These are phyloP conservation scores for Eucera pruinosa DNA, from an alignment of 2,888 invertebrate species.

Conservation along the genomic window DNA sequence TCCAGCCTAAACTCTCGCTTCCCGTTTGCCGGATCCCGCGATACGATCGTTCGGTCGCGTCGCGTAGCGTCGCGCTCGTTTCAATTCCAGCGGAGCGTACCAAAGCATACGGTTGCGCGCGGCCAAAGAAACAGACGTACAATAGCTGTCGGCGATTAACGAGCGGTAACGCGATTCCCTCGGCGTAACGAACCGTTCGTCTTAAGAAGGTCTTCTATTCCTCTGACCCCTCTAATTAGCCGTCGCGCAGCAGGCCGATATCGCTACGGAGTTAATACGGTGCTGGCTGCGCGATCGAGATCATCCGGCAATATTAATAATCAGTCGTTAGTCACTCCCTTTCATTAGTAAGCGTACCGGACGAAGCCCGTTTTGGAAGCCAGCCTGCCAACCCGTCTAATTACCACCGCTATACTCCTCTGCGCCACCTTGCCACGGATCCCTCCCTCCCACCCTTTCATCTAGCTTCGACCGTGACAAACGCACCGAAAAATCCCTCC, in stretches of 20 bases:
- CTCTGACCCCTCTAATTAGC: conserved; percentile 69
- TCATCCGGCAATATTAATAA: conserved; percentile 71
- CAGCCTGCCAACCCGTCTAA: conserved; percentile 60
- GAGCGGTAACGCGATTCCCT: conserved; percentile 49
- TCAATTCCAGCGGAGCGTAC: too few species aligned
- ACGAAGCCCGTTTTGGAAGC: conserved; percentile 67
- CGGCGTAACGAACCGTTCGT: conserved; percentile 21
- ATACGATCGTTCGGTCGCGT: too few species aligned
- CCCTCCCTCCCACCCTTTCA: conserved; percentile 39
- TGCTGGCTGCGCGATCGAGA: conserved; percentile 69
- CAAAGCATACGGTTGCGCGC: not conserved
- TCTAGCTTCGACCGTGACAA: conserved; percentile 59
- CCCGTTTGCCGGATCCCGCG: too few species aligned
- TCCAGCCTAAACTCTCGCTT: too few species aligned
- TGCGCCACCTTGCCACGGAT: conserved; percentile 41
- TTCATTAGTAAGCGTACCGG: conserved; percentile 66
- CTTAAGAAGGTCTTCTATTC: conserved; percentile 39
- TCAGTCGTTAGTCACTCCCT: conserved; percentile 71
- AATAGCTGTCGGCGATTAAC: conserved; percentile 41
- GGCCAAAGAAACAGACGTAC: conserved; percentile 10
- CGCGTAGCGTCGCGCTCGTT: too few species aligned
- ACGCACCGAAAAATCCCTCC: conserved; percentile 58
- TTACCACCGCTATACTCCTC: conserved; percentile 56
- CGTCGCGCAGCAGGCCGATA: conserved; percentile 62
- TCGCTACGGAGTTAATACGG: conserved; percentile 60